Conservation (phyloP, 1,140 invertebrate genomes). For the Goniozus legneri region DNA sequence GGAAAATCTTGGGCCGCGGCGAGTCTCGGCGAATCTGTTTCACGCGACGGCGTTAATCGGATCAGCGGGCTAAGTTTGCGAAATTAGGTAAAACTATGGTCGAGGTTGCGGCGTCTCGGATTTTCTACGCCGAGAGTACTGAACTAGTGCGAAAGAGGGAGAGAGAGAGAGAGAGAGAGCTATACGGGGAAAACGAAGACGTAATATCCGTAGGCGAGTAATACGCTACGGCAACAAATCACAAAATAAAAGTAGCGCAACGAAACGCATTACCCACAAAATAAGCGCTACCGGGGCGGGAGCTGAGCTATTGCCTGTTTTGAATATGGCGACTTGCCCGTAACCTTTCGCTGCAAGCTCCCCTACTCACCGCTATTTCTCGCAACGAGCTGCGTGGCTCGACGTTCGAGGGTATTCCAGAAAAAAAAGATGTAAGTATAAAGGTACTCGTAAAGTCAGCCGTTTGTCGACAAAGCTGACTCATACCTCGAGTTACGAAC, state of each 20-base stretch:
- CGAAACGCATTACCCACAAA: constrained; percentile 29
- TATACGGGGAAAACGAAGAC: no score
- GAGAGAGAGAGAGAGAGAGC: no score
- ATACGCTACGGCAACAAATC: constrained; percentile 24
- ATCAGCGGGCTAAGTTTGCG: constrained; percentile 6
- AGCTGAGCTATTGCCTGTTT: constrained; percentile 24
- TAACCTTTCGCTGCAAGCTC: background rate
- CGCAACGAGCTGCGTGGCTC: constrained; percentile 3
- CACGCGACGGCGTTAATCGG: no score
- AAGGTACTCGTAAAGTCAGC: constrained; percentile 14
- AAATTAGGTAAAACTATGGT: constrained; percentile 2
- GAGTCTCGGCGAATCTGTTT: no score
- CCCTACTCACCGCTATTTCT: background rate
- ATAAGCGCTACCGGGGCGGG: constrained; percentile 18
- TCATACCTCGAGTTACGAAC: no score
- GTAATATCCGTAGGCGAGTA: constrained; percentile 2
- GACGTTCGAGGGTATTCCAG: constrained; percentile 12
- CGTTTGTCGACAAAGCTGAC: no score
- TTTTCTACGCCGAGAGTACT: background rate
- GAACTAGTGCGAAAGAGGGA: no score
- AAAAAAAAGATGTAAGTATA: background rate
- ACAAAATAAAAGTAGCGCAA: constrained; percentile 17
- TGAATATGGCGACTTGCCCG: constrained; percentile 15
- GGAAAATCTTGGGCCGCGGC: no score
- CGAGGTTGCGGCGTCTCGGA: background rate